Evolutionary conservation across 2,888 invertebrate species (phyloP), one percentile per base, ranked within the genome.

Genomic region (Xylophagus ater): DNA sequence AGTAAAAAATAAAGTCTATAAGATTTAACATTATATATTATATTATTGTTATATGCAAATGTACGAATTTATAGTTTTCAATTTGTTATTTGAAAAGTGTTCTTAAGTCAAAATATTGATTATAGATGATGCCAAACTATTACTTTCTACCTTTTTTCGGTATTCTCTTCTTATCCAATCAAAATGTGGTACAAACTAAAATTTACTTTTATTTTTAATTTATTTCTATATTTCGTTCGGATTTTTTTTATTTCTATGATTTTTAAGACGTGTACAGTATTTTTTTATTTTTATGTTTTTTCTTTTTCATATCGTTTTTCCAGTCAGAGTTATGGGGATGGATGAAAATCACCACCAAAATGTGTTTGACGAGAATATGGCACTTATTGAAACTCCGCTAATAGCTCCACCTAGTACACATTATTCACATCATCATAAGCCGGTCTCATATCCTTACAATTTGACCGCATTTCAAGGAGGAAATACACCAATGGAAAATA

Each of bases 321-420:
- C 65, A 65, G 64, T 65, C 55, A 61, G 65, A 59, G 54, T 63
- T 51, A 63, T 65, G 64, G 65, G 65, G 56, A 61, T 65, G 63
- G 65, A 65, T 59, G 65, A 65, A 49, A 62, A 54, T 53, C 58
- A 61, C 52, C 65, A 63, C 56, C 62, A 61, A 55, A 59, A 56
- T 53, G 56, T 65, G 51, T 62, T 62, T 53, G 64, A 63, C 51
- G 64, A 65, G 51, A 65, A 60, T 57, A 57, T 65, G 57, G 59
- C 59, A 53, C 56, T 62, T 39, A 63, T 65, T 53, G 64, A 65
- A 54, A 65, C 65, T 54, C 64, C 64, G 46, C 52, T 65, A 36
- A 59, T 65, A 54, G 59, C 59, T 42, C 55, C 54, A 44, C 48
- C 53, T 41, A 56, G 55, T 49, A 54, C 58, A 46, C 56, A 65